Evolutionary conservation across 2,888 invertebrate species (phyloP), one percentile per base, ranked within the genome.

Genomic region (Chironomus riparius): DNA sequence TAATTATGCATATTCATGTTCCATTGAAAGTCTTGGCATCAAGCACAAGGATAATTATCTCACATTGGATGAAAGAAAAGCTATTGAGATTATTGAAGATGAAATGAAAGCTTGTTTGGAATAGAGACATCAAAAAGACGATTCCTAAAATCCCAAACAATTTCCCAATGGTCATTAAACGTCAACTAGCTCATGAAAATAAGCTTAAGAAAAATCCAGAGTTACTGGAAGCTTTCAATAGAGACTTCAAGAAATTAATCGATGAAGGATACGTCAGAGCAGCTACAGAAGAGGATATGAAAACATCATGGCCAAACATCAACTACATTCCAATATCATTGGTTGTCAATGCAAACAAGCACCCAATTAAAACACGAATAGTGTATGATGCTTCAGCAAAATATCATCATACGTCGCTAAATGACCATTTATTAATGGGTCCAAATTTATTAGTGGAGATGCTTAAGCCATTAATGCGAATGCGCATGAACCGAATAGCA

Each of bases 311-410:
- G n/a, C 70, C 68, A 6, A 78, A 74, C 76, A 78, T 77, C 4
- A 81, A 80, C 80, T 81, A 80, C 70, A 56, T 80, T 18, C 80
- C 80, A 3, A 79, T 81, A 71, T 80, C 81, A 76, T 78, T 78
- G 4, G 79, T 80, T 2, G 65, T 71, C 5, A 81, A 81, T 50
- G 78, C 78, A 0, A 80, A 80, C 21, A 24, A 24, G 22, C 22
- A 24, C 2, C 22, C 22, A 24, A 24, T 24, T 24, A 24, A 24
- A 24, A 24, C 81, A 81, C 78, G 81, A 47, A 62, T 81, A 4
- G 81, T 81, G 1, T 81, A 79, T 68, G 81, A 82, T 77, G 81
- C 81, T 4, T 81, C 81, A 1, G 81, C 80, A 3, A 79, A 77
- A 22, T 78, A 77, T 13, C 47, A 79, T 3, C 79, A 80, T 4